phyloP scores from a whole-genome alignment of 1,140 invertebrate species.

The Drosophila ironensis region DNA sequence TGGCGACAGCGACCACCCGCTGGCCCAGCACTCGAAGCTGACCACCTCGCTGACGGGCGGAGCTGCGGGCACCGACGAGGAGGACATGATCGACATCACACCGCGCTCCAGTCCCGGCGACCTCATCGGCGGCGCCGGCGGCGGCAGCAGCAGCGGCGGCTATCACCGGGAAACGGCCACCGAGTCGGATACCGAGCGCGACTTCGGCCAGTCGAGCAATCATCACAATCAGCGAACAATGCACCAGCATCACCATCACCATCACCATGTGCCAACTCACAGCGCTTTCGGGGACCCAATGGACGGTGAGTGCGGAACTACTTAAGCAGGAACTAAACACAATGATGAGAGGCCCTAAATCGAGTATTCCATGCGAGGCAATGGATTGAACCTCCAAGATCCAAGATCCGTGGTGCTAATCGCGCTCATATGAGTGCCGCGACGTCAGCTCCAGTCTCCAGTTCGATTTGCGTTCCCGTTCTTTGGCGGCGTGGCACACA shows the following conservation, averaged over 20 bases:
- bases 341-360: too few species aligned
- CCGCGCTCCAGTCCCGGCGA: constrained; percentile 78
- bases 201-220: constrained; percentile 42
- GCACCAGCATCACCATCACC: constrained; percentile 60
- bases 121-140: constrained; percentile 35
- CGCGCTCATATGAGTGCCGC: constrained; percentile 40
- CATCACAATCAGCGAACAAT: constrained; percentile 56
- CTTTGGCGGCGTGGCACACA: constrained; percentile 36
- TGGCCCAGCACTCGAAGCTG: constrained; percentile 56
- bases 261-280: constrained; percentile 80
- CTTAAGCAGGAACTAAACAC: neutral
- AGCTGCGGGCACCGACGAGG: constrained; percentile 83
- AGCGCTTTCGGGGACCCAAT: constrained; percentile 78
- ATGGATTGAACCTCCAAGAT: too few species aligned
- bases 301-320: constrained; percentile 65
- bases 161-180: constrained; percentile 65
- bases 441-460: constrained; percentile 38
- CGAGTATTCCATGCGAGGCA: too few species aligned
- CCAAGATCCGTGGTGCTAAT: constrained; percentile 36
- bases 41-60: constrained; percentile 70
- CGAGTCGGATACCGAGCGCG: constrained; percentile 74
- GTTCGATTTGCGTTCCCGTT: too few species aligned
- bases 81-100: constrained; percentile 87
- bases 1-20: constrained; percentile 58
- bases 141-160: constrained; percentile 32